Evolutionary conservation across 2,113 vertebrate genomes (phyloP), one percentile per base, ranked within the genome.

Genomic region (Brachirus orientalis): DNA sequence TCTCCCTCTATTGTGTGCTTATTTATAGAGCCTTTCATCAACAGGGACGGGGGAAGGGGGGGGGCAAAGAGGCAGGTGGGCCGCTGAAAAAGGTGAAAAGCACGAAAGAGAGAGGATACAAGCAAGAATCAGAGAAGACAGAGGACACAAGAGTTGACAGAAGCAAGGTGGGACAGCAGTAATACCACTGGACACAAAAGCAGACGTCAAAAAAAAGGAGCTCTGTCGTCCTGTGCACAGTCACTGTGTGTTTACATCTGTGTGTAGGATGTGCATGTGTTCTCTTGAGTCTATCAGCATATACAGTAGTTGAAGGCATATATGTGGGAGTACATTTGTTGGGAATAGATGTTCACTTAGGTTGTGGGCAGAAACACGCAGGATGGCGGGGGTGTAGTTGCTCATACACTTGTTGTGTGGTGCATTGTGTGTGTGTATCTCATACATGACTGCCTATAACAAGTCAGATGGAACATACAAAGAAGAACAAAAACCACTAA

Each of bases 11-110:
- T 38, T n/a, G 57, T 8, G 63, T 22, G 17, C 63, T 91, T 75
- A 84, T 90, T 84, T 83, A 88, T 83, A 81, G 72, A 86, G 75
- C 80, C 80, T 79, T 89, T 92, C 79, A 92, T 93, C 94, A 95
- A 94, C 86, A 85, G 88, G 92, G 90, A 92, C 90, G 82, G 89
- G 87, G 87, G 86, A 88, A 80, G 86, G 89, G 88, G 86, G 68
- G 13, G 45, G 77, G 66, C 69, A 11, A 10, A 9, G 11, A 43
- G 40, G 40, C 79, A 76, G 82, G 58, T 73, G 54, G 69, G 54
- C 18, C 13, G 1, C 14, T 5, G n/a, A 20, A 66, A 37, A 60
- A 35, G 11, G 55, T 10, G 22, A 62, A 41, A 62, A 62, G 50
- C 57, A 47, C 35, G 65, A 43, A 19, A 10, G 22, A 18, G 41